These are phyloP conservation scores for Chaetura pelagica DNA, from an alignment of 2,113 vertebrate species.

Conservation along the genomic window DNA sequence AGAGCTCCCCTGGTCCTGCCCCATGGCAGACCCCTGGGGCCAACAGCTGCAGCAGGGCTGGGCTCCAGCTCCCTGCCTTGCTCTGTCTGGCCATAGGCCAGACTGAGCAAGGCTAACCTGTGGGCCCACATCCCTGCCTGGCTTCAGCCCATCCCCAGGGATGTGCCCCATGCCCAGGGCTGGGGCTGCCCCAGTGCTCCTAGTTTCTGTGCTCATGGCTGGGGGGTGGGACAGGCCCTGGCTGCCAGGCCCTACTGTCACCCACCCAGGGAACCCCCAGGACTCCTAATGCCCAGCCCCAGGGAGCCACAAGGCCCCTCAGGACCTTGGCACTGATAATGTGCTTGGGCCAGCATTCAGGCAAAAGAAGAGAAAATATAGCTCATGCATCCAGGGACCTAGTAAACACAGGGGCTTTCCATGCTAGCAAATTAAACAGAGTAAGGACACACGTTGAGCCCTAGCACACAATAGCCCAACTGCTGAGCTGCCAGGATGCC, in stretches of 20 bases:
- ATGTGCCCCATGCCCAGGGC: accelerated
- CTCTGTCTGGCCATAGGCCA: too few species aligned
- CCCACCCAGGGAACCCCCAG: accelerated
- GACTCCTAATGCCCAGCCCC: background rate
- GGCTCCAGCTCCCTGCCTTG: background rate
- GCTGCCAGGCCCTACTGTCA: too few species aligned
- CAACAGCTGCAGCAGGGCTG: too few species aligned
- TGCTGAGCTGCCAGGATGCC: background rate
- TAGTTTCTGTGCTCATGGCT: accelerated
- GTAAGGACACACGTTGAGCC: background rate
- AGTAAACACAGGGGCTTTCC: background rate
- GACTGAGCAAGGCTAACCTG: accelerated
- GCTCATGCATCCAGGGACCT: background rate
- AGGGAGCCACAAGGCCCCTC: background rate
- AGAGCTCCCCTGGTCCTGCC: background rate
- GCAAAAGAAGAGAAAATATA: background rate
- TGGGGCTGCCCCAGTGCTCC: background rate
- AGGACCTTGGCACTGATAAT: background rate
- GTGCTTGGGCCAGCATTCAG: too few species aligned
- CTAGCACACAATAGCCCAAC: background rate
- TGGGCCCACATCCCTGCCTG: accelerated
- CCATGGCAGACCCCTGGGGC: background rate
- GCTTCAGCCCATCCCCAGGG: too few species aligned
- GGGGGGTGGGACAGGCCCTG: too few species aligned
- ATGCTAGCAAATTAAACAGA: background rate